Conservation (phyloP, 2,797 vertebrate genomes). For the Delichon dasypus region DNA sequence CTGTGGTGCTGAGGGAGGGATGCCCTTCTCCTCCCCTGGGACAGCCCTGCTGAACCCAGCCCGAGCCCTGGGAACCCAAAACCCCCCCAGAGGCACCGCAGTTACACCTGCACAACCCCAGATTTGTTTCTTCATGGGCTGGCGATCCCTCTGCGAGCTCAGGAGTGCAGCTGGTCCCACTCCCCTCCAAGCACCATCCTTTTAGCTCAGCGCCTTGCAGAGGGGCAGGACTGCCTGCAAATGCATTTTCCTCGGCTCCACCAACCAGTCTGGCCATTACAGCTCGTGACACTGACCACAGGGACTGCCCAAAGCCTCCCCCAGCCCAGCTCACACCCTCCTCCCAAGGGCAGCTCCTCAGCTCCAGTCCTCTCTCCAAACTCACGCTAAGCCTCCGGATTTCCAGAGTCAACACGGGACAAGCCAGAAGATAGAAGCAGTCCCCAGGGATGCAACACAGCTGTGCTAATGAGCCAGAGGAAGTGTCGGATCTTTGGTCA, state of each 20-base stretch:
- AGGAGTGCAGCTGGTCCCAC: background rate
- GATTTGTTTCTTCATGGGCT: fast-evolving
- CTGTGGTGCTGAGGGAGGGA: background rate
- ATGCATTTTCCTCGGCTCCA: background rate
- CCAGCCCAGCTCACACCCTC: background rate
- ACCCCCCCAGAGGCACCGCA: too few species aligned
- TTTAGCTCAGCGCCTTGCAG: background rate
- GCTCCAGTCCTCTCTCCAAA: background rate
- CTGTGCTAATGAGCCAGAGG: constrained; percentile 19
- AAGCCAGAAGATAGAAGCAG: constrained; percentile 39
- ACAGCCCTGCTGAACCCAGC: background rate
- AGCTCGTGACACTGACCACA: background rate
- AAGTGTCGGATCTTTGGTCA: constrained; percentile 39
- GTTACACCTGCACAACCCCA: background rate
- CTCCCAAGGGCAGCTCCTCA: background rate
- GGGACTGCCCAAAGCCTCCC: background rate
- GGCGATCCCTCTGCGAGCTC: background rate
- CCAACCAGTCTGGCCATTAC: background rate
- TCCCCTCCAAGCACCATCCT: background rate
- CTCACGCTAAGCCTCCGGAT: constrained; percentile 7
- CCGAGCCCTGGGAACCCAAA: fast-evolving
- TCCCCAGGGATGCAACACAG: constrained; percentile 23
- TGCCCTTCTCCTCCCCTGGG: background rate
- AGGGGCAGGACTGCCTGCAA: background rate
- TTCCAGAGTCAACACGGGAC: constrained; percentile 40